Conservation (phyloP, 2,797 vertebrate genomes). For the Dromococcyx pavoninus region DNA sequence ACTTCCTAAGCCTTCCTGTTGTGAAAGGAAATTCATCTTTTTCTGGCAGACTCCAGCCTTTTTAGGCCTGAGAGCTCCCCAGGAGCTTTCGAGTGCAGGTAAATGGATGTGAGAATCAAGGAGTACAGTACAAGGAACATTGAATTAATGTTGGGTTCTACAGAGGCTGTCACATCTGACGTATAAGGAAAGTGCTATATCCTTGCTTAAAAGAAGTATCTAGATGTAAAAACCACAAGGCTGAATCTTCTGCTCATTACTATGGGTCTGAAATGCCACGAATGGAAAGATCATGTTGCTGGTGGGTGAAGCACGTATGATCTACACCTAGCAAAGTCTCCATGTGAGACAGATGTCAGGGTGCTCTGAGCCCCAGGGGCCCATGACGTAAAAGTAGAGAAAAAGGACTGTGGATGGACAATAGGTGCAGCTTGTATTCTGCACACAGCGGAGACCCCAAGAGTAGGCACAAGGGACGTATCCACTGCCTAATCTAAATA, state of each 20-base stretch:
- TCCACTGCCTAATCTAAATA: constrained; percentile 49
- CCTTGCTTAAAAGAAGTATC: constrained; percentile 17
- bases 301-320: neutral
- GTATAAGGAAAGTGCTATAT: constrained; percentile 37
- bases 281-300: neutral
- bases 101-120: constrained; percentile 67
- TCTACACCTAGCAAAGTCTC: neutral
- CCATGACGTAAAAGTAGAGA: neutral
- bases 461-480: constrained; percentile 55
- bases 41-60: constrained; percentile 69
- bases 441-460: neutral
- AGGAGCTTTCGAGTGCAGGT: constrained; percentile 68
- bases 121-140: constrained; percentile 35
- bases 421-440: constrained; percentile 7
- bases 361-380: neutral
- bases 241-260: neutral
- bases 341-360: neutral
- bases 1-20: constrained; percentile 76
- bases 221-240: neutral
- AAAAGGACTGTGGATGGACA: constrained; percentile 17
- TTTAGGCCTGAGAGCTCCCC: constrained; percentile 61
- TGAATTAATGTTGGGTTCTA: constrained; percentile 37
- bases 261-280: neutral
- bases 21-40: constrained; percentile 74
- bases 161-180: constrained; percentile 37